These are phyloP conservation scores for Eolophus roseicapilla DNA, from an alignment of 2,113 vertebrate genomes.

Conservation along the genomic window DNA sequence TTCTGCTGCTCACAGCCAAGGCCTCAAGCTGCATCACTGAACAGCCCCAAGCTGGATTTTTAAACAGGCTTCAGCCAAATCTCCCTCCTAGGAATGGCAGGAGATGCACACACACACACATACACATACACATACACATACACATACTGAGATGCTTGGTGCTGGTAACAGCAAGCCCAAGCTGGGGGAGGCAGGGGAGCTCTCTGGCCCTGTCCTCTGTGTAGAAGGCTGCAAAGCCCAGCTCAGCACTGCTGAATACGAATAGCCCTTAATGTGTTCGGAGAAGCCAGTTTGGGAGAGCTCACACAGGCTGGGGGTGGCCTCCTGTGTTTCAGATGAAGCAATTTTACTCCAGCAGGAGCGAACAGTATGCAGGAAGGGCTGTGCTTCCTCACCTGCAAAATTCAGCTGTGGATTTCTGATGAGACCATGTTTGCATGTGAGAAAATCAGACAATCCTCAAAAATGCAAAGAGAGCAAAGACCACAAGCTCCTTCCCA, in stretches of 20 bases:
- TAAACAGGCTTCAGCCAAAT: background rate
- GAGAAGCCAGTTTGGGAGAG: background rate
- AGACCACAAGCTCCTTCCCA: background rate
- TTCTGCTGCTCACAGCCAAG: background rate
- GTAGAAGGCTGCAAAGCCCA: background rate
- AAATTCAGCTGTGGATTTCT: background rate
- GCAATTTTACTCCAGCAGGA: background rate
- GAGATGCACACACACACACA: background rate
- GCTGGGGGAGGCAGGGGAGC: background rate
- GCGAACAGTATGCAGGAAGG: background rate
- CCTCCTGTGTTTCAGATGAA: background rate
- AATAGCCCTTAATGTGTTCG: background rate
- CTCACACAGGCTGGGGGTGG: background rate
- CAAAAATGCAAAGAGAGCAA: background rate
- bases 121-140: accelerated
- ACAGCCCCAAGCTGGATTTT: background rate
- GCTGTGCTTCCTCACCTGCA: background rate
- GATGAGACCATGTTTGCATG: background rate
- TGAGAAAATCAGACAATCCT: background rate
- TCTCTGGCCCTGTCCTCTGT: background rate
- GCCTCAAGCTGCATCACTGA: background rate
- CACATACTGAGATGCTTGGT: accelerated
- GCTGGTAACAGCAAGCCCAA: background rate
- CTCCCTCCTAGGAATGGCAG: background rate
- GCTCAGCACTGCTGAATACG: background rate